These are phyloP conservation scores for Gila robusta DNA, from an alignment of 2,797 vertebrate genomes.

Conservation along the genomic window DNA sequence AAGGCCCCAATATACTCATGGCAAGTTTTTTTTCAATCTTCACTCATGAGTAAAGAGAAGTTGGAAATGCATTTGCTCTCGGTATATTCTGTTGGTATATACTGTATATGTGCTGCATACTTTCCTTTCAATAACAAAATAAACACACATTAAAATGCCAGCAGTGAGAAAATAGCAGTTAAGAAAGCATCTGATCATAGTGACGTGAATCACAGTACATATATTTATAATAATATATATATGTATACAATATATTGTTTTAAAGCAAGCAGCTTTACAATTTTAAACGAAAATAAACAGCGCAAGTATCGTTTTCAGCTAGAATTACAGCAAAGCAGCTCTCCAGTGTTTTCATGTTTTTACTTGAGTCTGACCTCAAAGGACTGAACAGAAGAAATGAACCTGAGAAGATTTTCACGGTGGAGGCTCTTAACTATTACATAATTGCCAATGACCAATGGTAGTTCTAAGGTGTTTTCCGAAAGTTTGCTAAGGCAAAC, in stretches of 20 bases:
- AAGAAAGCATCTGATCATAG: not conserved
- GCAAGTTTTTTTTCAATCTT: not conserved
- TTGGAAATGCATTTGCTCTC: not conserved
- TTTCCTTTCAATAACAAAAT: not conserved
- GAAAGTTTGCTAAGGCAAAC: no score
- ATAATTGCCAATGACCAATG: no score
- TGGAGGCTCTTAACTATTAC: not conserved
- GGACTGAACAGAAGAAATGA: not conserved
- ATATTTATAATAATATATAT: no score
- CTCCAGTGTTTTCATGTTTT: not conserved
- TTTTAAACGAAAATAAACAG: no score
- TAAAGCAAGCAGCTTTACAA: no score
- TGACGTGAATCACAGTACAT: no score
- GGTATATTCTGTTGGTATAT: not conserved
- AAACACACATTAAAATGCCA: not conserved
- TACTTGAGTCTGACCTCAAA: not conserved
- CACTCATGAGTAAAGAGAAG: not conserved
- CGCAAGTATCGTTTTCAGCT: no score
- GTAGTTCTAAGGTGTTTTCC: no score
- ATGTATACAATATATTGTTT: no score
- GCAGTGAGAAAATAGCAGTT: not conserved
- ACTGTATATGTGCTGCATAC: not conserved
- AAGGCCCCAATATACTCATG: not conserved
- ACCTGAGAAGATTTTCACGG: not conserved
- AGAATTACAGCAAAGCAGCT: no score